A percentile compares a stretch with the other conserved stretches of the same genome.
These are phyloP conservation scores for Cottoperca gobio DNA, from an alignment of 2,797 vertebrate genomes.

Conservation along the genomic window DNA sequence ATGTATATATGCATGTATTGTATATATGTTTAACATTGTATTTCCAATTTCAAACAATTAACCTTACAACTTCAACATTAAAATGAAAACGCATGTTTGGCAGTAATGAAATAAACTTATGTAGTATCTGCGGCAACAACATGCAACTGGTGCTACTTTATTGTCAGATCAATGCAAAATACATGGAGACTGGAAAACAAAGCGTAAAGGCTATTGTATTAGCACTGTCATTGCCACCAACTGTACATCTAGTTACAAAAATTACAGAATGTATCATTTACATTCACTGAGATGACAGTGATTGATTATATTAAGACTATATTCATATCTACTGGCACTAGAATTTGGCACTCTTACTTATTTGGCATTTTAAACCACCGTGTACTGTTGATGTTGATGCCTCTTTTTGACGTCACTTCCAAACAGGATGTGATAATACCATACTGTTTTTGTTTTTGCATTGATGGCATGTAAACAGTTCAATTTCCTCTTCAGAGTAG, in stretches of 20 bases:
- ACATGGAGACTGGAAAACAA: slow-evolving; percentile 76
- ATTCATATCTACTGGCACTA: slow-evolving; percentile 83
- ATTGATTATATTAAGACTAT: slow-evolving; percentile 84
- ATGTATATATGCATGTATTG: slow-evolving; percentile 77
- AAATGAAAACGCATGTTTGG: slow-evolving; percentile 78
- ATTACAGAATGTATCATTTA: slow-evolving; percentile 85
- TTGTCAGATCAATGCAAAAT: slow-evolving; percentile 79
- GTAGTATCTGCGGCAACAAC: slow-evolving; percentile 76
- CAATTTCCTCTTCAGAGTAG: slow-evolving; percentile 67
- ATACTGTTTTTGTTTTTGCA: slow-evolving; percentile 60
- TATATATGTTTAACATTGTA: slow-evolving; percentile 79
- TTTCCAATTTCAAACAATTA: slow-evolving; percentile 80
- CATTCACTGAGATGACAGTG: slow-evolving; percentile 87
- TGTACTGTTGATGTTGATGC: slow-evolving; percentile 71
- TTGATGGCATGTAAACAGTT: slow-evolving; percentile 80
- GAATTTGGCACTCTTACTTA: slow-evolving; percentile 85
- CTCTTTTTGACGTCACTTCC: slow-evolving; percentile 75
- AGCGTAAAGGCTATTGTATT: slow-evolving; percentile 75
- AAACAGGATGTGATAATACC: slow-evolving; percentile 74
- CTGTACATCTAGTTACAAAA: slow-evolving; percentile 88
- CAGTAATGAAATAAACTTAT: slow-evolving; percentile 68
- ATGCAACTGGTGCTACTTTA: slow-evolving; percentile 84
- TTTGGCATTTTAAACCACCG: slow-evolving; percentile 83
- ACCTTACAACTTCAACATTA: slow-evolving; percentile 78
- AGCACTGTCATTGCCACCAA: slow-evolving; percentile 83